A percentile compares a stretch with the other conserved stretches of the same genome.
Evolutionary conservation across 2,888 invertebrate genomes (phyloP).

Genomic region (Amblyjoppa proteus): DNA sequence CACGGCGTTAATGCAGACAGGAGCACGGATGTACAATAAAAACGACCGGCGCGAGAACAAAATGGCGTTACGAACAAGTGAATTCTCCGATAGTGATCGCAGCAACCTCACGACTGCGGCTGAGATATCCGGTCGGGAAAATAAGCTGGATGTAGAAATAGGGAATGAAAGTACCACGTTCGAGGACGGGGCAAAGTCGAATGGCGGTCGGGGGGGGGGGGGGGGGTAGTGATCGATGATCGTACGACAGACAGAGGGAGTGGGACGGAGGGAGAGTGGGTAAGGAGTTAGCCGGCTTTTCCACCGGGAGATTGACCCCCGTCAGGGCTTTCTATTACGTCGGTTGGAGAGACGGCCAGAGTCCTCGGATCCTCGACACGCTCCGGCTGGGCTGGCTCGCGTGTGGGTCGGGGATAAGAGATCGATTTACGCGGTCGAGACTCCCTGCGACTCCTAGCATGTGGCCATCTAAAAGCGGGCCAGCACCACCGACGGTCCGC

Average conservation of each 20-base stretch:
- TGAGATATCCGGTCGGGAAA: constrained; percentile 8
- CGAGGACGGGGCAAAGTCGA: constrained; percentile 53
- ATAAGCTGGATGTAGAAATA: constrained; percentile 29
- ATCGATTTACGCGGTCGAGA: constrained; percentile 67
- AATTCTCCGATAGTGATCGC: neutral
- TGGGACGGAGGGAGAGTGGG: neutral
- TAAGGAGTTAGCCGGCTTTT: constrained; percentile 42
- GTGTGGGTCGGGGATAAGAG: constrained; percentile 64
- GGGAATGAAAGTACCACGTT: constrained; percentile 39
- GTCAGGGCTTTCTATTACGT: constrained; percentile 80
- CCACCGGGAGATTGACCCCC: constrained; percentile 78
- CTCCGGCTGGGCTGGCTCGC: constrained; percentile 51
- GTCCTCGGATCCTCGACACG: constrained; percentile 64
- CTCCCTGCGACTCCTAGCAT: constrained; percentile 43
- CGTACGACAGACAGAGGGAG: constrained; percentile 49
- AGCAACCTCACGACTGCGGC: neutral
- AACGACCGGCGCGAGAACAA: neutral
- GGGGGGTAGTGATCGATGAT: constrained; percentile 62
- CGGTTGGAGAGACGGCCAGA: constrained; percentile 57
- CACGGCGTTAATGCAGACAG: too few species aligned
- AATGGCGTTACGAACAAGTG: neutral
- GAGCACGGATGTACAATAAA: too few species aligned
- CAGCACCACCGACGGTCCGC: constrained; percentile 25
- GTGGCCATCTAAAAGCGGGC: constrained; percentile 26
- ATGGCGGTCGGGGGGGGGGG: constrained; percentile 43